Evolutionary conservation across 2,797 vertebrate species (phyloP), one percentile per base, ranked within the genome.

Genomic region (Sebastes aleutianus): DNA sequence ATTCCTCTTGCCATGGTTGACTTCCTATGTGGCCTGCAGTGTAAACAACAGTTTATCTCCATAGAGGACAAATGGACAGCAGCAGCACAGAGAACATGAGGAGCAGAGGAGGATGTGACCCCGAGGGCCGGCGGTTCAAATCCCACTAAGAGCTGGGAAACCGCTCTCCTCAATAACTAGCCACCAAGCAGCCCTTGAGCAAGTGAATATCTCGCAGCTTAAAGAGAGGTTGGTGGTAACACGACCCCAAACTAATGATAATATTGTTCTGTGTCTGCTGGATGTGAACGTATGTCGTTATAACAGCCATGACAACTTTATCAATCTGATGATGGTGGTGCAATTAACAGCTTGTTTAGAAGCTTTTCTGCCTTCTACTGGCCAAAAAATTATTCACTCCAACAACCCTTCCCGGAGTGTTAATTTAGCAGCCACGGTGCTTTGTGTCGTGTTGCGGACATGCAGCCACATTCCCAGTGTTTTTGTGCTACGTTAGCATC

Each of bases 21-120:
- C 82, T 77, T 86, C 64, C 64, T 69, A 43, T 32, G 66, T 80
- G 78, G 79, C 71, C 80, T 53, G 31, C 61, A 77, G 76, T 39
- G 76, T 90, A 89, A 91, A 91, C 87, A 91, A 32, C 85, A 76
- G 75, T 89, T 90, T 85, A 75, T 90, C 84, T 91, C 83, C 80
- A 90, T 84, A 22, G 59, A 84, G 76, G 67, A 85, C 66, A 61
- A 87, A 75, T 57, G 73, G 83, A 87, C 69, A 72, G 74, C 76
- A 74, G 72, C 62, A 70, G 62, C 74, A 29, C 69, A 58, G 64
- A 69, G 68, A 78, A 63, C 78, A 65, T 4, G 39, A 43, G 39
- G 39, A 76, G 58, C 34, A 27, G 62, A 66, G 66, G 66, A 75
- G 68, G 77, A 70, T 13, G 12, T 68, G 70, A 85, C 66, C 85